These are phyloP conservation scores for Spodoptera exigua DNA, from an alignment of 2,888 invertebrate genomes.

Conservation along the genomic window DNA sequence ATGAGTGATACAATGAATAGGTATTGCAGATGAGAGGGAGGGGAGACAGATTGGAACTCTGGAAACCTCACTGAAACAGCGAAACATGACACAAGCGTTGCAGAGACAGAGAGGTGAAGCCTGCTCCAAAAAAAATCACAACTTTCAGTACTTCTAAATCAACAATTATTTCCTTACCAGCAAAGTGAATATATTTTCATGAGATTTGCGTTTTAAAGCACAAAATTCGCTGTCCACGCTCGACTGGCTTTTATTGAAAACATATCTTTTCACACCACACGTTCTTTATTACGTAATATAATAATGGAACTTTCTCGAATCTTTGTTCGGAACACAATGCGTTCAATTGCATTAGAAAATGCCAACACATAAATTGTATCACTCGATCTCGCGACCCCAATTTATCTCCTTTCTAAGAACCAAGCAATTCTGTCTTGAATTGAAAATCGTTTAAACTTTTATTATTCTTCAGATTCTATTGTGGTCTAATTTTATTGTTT, in stretches of 20 bases:
- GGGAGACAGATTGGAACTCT: no score
- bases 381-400: conserved; percentile 60
- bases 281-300: conserved; percentile 38
- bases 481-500: conserved; percentile 44
- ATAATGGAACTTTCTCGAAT: conserved; percentile 45
- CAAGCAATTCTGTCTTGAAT: conserved; percentile 57
- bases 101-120: no score
- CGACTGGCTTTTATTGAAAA: not conserved
- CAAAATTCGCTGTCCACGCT: not conserved
- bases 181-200: no score
- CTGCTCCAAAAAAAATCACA: no score
- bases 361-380: conserved; percentile 72
- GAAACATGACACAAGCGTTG: no score
- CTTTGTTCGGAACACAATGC: conserved; percentile 58
- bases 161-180: no score
- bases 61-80: no score
- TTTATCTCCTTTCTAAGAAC: conserved; percentile 59
- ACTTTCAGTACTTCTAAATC: no score
- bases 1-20: no score
- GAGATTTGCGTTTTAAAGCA: no score
- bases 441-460: conserved; percentile 60
- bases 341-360: conserved; percentile 70
- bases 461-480: conserved; percentile 41
- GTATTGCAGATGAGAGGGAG: no score
- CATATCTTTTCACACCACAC: conserved; percentile 4